Evolutionary conservation across 2,888 invertebrate genomes (phyloP).

Genomic region (Poecilobothrus nobilitatus): DNA sequence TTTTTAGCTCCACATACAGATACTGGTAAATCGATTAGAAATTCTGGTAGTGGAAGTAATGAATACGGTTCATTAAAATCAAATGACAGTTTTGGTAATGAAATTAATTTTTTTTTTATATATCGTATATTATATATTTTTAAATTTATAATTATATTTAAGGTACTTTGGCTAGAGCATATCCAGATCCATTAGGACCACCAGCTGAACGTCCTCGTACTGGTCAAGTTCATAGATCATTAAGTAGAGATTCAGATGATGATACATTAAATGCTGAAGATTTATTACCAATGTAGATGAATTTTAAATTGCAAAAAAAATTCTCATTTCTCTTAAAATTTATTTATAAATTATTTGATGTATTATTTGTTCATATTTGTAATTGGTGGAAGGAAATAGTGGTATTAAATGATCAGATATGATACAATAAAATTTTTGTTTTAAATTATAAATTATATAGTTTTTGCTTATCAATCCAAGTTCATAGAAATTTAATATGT

Average conservation of each 20-base stretch:
- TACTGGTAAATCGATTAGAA: slow-evolving; percentile 13
- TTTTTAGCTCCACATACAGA: slow-evolving; percentile 15
- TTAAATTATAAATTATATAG: no score
- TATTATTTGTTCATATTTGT: background rate
- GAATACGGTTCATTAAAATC: slow-evolving; percentile 13
- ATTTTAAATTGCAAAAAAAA: background rate
- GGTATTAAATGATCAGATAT: background rate
- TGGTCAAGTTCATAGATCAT: slow-evolving; percentile 33
- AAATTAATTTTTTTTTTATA: slow-evolving; percentile 5
- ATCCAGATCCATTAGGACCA: slow-evolving; percentile 41
- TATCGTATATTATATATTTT: background rate
- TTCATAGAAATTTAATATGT: no score
- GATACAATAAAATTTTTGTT: no score
- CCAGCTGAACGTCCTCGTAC: slow-evolving; percentile 42
- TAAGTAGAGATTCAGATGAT: slow-evolving; percentile 38
- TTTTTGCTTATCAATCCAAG: no score
- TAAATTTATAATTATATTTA: background rate
- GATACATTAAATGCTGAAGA: slow-evolving; percentile 42
- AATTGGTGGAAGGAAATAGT: background rate
- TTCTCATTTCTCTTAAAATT: no score
- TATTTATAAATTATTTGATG: background rate
- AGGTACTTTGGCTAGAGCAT: slow-evolving; percentile 18
- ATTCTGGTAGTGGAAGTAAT: slow-evolving; percentile 10
- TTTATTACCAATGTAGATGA: slow-evolving; percentile 37
- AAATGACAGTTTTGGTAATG: slow-evolving; percentile 14